Evolutionary conservation across 30 jellyfish, hydroid and myxozoan species (phyloP).

Genomic region (Aurelia aurita): DNA sequence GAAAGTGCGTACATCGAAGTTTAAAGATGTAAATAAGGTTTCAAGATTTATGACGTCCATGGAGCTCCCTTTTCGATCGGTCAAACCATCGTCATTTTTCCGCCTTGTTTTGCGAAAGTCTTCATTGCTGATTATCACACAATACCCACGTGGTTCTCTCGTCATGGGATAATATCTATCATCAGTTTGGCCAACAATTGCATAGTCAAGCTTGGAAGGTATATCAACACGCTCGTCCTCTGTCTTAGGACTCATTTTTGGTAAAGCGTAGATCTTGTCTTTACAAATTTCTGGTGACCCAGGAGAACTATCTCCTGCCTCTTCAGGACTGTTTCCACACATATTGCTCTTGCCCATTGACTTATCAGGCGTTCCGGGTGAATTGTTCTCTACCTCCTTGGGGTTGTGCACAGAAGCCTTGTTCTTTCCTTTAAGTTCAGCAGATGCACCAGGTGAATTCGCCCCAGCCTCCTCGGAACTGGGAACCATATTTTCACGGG

Average conservation of each 20-base stretch:
- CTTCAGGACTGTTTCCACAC: too few relatives aligned
- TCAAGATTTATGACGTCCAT: constrained; percentile 26
- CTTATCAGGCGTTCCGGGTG: neutral
- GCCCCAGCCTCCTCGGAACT: too few relatives aligned
- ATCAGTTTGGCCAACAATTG: neutral
- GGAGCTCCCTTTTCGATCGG: constrained; percentile 10
- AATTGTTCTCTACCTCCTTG: neutral
- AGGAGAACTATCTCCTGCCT: too few relatives aligned
- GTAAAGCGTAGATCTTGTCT: too few relatives aligned
- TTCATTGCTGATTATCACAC: constrained; percentile 42
- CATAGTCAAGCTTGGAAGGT: neutral
- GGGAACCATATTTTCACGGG: too few relatives aligned
- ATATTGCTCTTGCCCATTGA: neutral
- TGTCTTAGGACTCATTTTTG: neutral
- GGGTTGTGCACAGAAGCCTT: too few relatives aligned
- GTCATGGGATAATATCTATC: constrained; percentile 30
- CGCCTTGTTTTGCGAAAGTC: neutral
- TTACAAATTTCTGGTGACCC: too few relatives aligned
- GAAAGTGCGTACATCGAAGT: neutral
- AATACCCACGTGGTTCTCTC: constrained; percentile 41
- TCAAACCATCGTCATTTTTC: neutral
- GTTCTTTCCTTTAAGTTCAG: too few relatives aligned
- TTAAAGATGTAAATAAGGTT: neutral
- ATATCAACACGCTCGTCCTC: neutral
- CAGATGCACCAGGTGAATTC: too few relatives aligned